Percentiles rank a stretch among this genome's conserved stretches.
Evolutionary conservation across 2,113 vertebrate species (phyloP).

Genomic region (Numenius arquata): DNA sequence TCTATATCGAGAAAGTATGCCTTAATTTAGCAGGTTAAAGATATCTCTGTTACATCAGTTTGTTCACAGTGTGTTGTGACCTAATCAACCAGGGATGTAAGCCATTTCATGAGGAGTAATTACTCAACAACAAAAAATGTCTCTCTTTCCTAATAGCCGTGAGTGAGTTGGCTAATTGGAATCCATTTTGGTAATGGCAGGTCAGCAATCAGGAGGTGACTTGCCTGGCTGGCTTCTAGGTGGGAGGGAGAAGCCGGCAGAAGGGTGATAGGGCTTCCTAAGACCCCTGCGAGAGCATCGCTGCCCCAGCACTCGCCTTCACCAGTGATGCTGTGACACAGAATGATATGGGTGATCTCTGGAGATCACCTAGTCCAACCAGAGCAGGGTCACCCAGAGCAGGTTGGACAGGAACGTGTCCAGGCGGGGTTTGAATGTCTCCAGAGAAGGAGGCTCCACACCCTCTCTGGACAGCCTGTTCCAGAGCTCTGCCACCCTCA

Average conservation of each 20-base stretch:
- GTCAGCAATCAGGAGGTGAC: slow-evolving; percentile 31
- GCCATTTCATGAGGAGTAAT: slow-evolving; percentile 59
- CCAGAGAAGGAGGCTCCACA: too few relatives aligned
- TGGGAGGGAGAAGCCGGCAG: not conserved
- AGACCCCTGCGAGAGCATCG: not conserved
- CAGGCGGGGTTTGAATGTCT: too few relatives aligned
- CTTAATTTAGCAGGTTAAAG: slow-evolving; percentile 74
- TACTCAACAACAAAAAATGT: slow-evolving; percentile 59
- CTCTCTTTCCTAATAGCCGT: slow-evolving; percentile 24
- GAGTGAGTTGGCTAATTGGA: slow-evolving; percentile 59
- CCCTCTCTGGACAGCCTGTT: too few relatives aligned
- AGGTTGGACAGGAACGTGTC: too few relatives aligned
- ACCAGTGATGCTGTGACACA: not conserved
- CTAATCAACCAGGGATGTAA: slow-evolving; percentile 63
- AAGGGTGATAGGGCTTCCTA: not conserved
- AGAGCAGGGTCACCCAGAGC: too few relatives aligned
- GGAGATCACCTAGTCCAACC: too few relatives aligned
- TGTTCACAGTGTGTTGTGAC: slow-evolving; percentile 67
- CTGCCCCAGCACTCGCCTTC: not conserved
- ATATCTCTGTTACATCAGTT: slow-evolving; percentile 70
- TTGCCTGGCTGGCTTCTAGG: slow-evolving; percentile 30
- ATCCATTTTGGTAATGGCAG: slow-evolving; percentile 57
- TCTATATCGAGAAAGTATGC: slow-evolving; percentile 48
- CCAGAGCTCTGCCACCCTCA: too few relatives aligned
- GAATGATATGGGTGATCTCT: too few relatives aligned